phyloP scores from a whole-genome alignment of 2,797 vertebrate species.

The Chloroceryle inda region DNA sequence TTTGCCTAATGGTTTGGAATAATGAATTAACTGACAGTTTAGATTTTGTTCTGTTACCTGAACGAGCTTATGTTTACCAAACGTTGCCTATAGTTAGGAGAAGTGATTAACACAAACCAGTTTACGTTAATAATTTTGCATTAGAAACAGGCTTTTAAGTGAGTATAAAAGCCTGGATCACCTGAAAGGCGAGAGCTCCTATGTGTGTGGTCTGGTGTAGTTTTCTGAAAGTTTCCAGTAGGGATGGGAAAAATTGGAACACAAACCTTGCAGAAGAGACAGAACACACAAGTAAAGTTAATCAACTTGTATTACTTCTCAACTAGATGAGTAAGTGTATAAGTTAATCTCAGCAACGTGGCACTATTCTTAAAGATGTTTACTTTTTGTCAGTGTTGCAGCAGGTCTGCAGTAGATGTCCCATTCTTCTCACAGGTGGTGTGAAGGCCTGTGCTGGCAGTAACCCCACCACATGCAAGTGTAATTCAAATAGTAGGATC shows the following conservation, averaged over 20 bases:
- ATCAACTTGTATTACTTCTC: neutral
- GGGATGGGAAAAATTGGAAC: neutral
- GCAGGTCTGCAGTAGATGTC: neutral
- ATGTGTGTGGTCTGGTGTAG: neutral
- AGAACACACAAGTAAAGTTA: neutral
- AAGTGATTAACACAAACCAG: neutral
- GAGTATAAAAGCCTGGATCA: neutral
- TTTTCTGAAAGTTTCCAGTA: neutral
- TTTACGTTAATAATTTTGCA: neutral
- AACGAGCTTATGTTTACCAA: neutral
- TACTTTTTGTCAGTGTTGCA: neutral
- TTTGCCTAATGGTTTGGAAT: slow-evolving; percentile 29
- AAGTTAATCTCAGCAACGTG: neutral
- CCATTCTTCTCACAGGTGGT: neutral
- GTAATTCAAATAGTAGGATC: neutral
- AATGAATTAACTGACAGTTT: slow-evolving; percentile 21
- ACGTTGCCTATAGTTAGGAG: neutral
- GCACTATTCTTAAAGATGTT: neutral
- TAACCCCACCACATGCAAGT: neutral
- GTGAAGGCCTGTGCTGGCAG: neutral
- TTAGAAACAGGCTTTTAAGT: neutral
- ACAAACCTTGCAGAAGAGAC: neutral
- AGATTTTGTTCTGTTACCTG: slow-evolving; percentile 48
- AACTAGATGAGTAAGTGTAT: neutral
- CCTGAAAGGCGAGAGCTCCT: neutral